Conservation (phyloP, 2,113 vertebrate genomes). For the Chamaea fasciata region DNA sequence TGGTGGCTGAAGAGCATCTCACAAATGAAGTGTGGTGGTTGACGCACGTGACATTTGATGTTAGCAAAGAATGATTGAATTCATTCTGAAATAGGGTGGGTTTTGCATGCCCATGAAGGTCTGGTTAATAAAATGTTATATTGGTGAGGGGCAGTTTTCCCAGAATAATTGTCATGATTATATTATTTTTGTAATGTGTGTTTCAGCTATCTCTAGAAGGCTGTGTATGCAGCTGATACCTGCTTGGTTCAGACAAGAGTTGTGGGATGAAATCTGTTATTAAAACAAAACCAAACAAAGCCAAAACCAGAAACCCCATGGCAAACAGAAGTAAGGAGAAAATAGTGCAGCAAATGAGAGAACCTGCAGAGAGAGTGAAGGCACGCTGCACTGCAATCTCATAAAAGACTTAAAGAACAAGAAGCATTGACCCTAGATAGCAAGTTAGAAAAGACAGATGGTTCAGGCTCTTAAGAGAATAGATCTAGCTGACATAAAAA, state of each 20-base stretch:
- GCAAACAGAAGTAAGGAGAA: not conserved
- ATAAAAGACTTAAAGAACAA: not conserved
- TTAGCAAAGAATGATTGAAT: not conserved
- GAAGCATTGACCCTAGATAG: not conserved
- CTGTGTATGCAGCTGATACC: not conserved
- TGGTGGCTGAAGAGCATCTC: not conserved
- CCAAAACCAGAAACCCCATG: not conserved
- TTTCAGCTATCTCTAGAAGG: not conserved
- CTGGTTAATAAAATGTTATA: not conserved
- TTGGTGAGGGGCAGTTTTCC: constrained; percentile 9
- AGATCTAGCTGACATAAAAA: not conserved
- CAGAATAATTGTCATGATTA: not conserved
- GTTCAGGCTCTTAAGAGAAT: not conserved
- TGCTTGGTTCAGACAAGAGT: not conserved
- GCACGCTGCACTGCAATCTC: not conserved
- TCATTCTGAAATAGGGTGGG: fast-evolving
- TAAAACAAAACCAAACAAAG: not conserved
- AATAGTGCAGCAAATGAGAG: not conserved
- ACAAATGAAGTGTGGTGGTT: not conserved
- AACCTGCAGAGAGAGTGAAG: not conserved
- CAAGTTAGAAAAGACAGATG: not conserved
- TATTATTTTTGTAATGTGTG: not conserved
- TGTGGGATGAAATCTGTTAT: not conserved
- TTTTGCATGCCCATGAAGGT: not conserved
- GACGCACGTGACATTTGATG: not conserved